These are phyloP conservation scores for Papilio dardanus DNA, from an alignment of 1,140 invertebrate species.

Conservation along the genomic window DNA sequence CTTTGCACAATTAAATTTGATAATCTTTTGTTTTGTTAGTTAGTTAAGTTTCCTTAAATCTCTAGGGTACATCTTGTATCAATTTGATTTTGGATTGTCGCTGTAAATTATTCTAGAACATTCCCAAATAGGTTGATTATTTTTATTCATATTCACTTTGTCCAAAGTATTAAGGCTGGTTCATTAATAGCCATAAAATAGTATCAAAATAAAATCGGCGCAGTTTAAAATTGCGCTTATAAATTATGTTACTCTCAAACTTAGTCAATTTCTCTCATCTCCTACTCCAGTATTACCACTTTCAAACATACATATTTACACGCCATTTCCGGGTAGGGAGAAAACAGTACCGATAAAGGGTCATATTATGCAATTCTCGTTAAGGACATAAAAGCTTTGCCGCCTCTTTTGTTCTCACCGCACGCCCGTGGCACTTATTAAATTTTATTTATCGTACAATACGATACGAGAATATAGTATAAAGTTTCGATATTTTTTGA, in stretches of 20 bases:
- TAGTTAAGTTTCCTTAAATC: not conserved
- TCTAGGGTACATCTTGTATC: not conserved
- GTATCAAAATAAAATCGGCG: not conserved
- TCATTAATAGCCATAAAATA: no score
- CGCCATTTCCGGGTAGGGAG: slow-evolving; percentile 12
- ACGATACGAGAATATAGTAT: not conserved
- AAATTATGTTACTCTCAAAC: not conserved
- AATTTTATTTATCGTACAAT: slow-evolving; percentile 30
- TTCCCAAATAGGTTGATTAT: no score
- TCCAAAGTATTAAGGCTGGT: no score
- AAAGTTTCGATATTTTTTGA: slow-evolving; percentile 10
- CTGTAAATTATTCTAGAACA: not conserved
- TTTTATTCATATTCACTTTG: no score
- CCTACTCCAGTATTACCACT: not conserved
- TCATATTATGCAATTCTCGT: slow-evolving; percentile 42
- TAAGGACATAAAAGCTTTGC: slow-evolving; percentile 39
- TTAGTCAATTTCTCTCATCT: not conserved
- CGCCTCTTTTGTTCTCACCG: slow-evolving; percentile 39
- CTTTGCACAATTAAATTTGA: no score
- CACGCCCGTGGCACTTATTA: slow-evolving; percentile 25
- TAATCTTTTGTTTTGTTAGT: no score
- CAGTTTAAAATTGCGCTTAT: not conserved
- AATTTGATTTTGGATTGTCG: not conserved
- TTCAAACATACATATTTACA: slow-evolving; percentile 23
- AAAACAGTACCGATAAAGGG: slow-evolving; percentile 29